phyloP scores from a whole-genome alignment of 2,113 vertebrate genomes.

The Parus major region DNA sequence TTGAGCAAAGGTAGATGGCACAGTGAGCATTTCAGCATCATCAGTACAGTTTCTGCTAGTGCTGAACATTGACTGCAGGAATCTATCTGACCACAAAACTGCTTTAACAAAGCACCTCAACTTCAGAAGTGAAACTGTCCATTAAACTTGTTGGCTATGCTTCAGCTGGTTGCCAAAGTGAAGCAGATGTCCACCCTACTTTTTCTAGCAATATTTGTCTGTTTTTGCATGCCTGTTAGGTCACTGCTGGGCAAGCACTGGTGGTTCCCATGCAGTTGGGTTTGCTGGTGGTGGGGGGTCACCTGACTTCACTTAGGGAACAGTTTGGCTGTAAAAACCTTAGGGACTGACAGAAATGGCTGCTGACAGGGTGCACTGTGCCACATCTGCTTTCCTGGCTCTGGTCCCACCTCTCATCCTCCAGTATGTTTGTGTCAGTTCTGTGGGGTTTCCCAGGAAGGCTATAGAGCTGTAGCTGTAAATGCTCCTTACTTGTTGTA shows the following conservation, averaged over 20 bases:
- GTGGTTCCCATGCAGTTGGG: rapidly evolving
- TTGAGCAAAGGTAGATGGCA: not conserved
- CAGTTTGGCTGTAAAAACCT: not conserved
- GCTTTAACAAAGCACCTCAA: not conserved
- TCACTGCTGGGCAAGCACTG: not conserved
- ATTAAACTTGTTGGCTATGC: not conserved
- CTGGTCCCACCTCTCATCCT: not conserved
- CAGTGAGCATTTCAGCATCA: not conserved
- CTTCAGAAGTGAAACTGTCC: not conserved
- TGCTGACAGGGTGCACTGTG: not conserved
- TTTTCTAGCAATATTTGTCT: not conserved
- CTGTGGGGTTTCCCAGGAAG: not conserved
- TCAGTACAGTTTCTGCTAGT: not conserved
- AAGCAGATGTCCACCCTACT: not conserved
- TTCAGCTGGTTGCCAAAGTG: not conserved
- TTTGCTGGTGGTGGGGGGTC: not conserved
- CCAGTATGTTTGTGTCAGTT: not conserved
- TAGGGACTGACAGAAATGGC: not conserved
- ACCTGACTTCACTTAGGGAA: not conserved
- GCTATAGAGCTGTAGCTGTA: not conserved
- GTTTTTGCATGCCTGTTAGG: not conserved
- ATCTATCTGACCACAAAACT: not conserved
- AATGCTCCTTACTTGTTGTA: not conserved
- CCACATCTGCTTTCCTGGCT: not conserved
- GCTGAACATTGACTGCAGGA: not conserved